Percentiles rank a stretch among this genome's conserved stretches.
Evolutionary conservation across 2,113 vertebrate species (phyloP).

Genomic region (Pangasianodon gigas): DNA sequence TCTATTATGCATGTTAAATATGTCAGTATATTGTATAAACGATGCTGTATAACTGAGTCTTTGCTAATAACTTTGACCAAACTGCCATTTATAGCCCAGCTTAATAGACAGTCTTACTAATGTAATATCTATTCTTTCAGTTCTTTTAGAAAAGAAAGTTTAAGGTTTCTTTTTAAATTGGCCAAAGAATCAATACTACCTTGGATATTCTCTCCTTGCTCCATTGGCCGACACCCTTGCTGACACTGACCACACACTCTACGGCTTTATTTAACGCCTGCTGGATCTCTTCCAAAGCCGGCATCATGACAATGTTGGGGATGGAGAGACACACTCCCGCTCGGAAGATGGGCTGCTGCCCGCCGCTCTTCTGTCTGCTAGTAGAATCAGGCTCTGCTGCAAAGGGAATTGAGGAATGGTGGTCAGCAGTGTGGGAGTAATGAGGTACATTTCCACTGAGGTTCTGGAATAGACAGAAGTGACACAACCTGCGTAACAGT

Average conservation of each 20-base stretch:
- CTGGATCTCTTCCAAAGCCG: constrained; percentile 87
- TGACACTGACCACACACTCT: constrained; percentile 81
- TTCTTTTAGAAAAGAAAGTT: background rate
- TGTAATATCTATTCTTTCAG: background rate
- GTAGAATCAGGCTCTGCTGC: constrained; percentile 68
- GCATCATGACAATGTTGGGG: constrained; percentile 82
- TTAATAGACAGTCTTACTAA: background rate
- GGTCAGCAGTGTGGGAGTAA: background rate
- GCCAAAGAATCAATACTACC: constrained; percentile 68
- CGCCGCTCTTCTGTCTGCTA: constrained; percentile 64
- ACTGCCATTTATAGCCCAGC: background rate
- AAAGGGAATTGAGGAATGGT: background rate
- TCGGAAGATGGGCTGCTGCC: constrained; percentile 79
- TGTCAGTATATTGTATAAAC: background rate
- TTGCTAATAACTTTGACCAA: background rate
- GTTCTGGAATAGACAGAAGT: background rate
- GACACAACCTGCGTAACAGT: background rate
- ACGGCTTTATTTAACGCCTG: constrained; percentile 82
- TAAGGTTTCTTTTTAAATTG: background rate
- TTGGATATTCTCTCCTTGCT: constrained; percentile 81
- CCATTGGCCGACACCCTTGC: constrained; percentile 88
- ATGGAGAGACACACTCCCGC: constrained; percentile 80
- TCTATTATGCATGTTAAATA: background rate
- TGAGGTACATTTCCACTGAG: background rate
- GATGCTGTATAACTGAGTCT: background rate